A percentile compares a stretch with the other conserved stretches of the same genome.
phyloP scores from a whole-genome alignment of 2,113 vertebrate species.

The Lathamus discolor region DNA sequence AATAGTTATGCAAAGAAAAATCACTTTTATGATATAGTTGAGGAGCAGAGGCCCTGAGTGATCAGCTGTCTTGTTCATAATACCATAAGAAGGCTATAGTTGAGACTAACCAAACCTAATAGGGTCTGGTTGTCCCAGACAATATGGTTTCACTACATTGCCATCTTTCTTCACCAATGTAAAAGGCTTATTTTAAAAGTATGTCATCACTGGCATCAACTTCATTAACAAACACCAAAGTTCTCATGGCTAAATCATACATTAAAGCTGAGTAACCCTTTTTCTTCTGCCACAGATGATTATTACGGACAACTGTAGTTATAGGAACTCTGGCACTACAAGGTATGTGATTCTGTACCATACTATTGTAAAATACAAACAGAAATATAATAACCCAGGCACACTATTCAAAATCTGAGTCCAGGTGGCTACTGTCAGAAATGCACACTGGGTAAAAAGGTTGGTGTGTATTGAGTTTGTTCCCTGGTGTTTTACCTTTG shows the following conservation, averaged over 20 bases:
- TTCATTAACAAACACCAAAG: neutral
- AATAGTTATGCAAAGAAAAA: neutral
- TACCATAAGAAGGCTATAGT: neutral
- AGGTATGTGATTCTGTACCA: neutral
- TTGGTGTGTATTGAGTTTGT: neutral
- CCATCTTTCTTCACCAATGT: neutral
- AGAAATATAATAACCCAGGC: neutral
- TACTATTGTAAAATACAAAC: neutral
- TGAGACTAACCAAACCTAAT: neutral
- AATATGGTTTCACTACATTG: neutral
- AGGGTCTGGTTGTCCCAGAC: neutral
- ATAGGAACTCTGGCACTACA: neutral
- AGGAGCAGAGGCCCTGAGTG: neutral
- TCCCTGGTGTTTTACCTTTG: neutral
- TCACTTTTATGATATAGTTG: neutral
- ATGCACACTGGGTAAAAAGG: neutral
- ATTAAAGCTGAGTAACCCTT: neutral
- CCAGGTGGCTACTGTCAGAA: neutral
- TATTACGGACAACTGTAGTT: neutral
- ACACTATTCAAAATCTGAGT: neutral
- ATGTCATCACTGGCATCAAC: neutral
- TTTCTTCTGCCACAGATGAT: neutral
- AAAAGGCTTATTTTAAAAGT: conserved; percentile 1
- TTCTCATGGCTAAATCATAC: neutral
- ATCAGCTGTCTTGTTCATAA: neutral